These are phyloP conservation scores for Calcarius ornatus DNA, from an alignment of 2,113 vertebrate genomes.

Conservation along the genomic window DNA sequence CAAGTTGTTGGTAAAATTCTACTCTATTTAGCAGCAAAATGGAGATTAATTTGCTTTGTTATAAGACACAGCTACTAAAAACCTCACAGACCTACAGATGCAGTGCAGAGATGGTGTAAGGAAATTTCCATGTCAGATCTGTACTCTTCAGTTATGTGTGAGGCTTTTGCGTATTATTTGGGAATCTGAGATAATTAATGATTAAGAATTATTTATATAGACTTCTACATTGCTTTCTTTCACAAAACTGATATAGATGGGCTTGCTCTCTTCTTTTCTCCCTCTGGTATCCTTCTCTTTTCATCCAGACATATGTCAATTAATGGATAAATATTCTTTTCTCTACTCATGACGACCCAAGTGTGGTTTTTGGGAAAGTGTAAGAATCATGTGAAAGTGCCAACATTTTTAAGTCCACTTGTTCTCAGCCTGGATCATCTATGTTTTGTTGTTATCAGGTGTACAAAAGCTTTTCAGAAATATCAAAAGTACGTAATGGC, in stretches of 20 bases:
- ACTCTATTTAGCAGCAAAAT: constrained; percentile 17
- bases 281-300: not conserved
- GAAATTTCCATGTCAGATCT: not conserved
- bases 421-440: not conserved
- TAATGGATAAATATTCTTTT: not conserved
- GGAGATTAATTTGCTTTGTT: constrained; percentile 52
- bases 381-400: not conserved
- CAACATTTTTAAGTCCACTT: not conserved
- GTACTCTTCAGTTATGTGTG: not conserved
- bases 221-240: not conserved
- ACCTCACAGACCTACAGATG: not conserved
- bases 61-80: constrained; percentile 2
- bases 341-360: not conserved
- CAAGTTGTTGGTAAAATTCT: not conserved
- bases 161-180: not conserved
- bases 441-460: not conserved
- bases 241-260: not conserved
- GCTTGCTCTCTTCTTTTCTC: not conserved
- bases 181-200: not conserved
- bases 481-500: too few relatives aligned
- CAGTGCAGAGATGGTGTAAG: not conserved
- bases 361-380: not conserved
- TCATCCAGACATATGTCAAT: not conserved
- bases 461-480: not conserved
- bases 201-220: not conserved